Evolutionary conservation across 1,140 invertebrate genomes (phyloP).

Genomic region (Mamestra configurata): DNA sequence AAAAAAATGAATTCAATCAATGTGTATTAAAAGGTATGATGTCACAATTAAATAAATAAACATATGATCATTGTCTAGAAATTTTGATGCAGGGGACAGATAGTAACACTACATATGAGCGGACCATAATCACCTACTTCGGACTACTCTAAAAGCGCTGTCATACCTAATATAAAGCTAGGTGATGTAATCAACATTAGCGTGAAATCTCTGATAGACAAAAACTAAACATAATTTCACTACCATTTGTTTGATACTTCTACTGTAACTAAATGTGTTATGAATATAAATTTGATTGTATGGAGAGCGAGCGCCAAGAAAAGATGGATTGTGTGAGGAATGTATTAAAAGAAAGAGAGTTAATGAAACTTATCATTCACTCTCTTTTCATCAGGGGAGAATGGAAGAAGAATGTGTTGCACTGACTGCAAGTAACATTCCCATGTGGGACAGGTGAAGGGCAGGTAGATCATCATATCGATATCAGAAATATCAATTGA

Average conservation of each 20-base stretch:
- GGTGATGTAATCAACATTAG: not conserved
- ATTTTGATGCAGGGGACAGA: not conserved
- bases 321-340: no score
- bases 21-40: slow-evolving; percentile 6
- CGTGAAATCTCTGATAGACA: not conserved
- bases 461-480: no score
- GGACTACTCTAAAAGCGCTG: not conserved
- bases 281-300: no score
- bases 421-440: no score
- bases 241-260: not conserved
- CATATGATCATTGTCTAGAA: not conserved
- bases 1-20: not conserved
- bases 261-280: no score
- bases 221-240: not conserved
- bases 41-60: not conserved
- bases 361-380: no score
- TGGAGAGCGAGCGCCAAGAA: no score
- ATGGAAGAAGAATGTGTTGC: no score
- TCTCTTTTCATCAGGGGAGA: no score
- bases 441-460: no score
- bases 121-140: not conserved
- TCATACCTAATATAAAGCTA: not conserved
- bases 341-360: no score
- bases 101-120: not conserved
- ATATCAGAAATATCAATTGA: no score